Base-by-base conservation (phyloP, 2,888 invertebrate genomes). In the Busseola fusca region DNA sequence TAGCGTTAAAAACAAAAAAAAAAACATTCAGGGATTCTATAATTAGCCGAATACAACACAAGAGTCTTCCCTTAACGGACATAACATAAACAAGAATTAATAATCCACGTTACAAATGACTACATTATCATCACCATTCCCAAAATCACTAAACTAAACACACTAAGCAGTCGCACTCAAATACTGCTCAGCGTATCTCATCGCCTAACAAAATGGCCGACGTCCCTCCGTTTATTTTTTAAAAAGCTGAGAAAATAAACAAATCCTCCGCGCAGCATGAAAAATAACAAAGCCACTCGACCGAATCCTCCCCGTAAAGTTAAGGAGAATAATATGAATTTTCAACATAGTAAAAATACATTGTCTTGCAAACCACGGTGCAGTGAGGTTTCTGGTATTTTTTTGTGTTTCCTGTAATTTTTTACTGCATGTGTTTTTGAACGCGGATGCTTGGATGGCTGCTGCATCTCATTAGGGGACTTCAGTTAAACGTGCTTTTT, bases 281-380 rank as follows among this genome's bases (percentile, higher is more conserved):
- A 81, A 87, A 86, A 86, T 85, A 86, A 88, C 86, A 87, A 84
- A 86, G 78, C 77, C 78, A 84, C 83, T 87, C 80, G 78, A 80
- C 84, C 65, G 78, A 78, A 75, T 76, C 78, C 65, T 63, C 69
- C 67, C 79, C 74, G 69, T 70, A 81, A 82, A 85, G 80, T 84
- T 86, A 86, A 84, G 80, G 78, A 69, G 78, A 82, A 86, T 82
- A 88, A 87, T 87, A 88, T 87, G 86, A 85, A 89, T 87, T 86
- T 84, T 74, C 71, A 84, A 83, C 76, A 64, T 72, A 69, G 83
- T 81, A 84, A 84, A 83, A 85, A 84, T 78, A 85, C 78, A 81
- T 68, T 79, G 81, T 86, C 79, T 84, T 83, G 64, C 72, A 76
- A 69, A 56, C 58, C 50, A 57, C 66, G n/a, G 52, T 80, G 75